A percentile compares a stretch with the other conserved stretches of the same genome.
These are phyloP conservation scores for Drosophila arizonae DNA, from an alignment of 1,140 invertebrate species.

Conservation along the genomic window DNA sequence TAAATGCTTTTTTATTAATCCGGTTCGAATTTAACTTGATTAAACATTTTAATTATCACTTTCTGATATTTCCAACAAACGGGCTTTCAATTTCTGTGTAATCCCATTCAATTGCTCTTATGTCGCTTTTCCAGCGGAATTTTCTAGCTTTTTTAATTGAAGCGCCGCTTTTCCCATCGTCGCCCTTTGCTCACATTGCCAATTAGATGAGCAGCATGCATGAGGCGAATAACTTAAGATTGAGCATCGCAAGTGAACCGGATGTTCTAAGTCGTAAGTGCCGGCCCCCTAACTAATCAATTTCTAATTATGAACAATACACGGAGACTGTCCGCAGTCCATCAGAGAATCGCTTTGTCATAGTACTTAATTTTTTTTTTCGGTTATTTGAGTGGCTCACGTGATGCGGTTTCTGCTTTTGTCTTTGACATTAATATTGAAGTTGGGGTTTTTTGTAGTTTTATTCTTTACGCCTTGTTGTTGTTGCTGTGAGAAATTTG, in stretches of 20 bases:
- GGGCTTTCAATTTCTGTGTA: constrained; percentile 16
- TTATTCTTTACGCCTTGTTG: constrained; percentile 13
- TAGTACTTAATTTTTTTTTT: constrained; percentile 2
- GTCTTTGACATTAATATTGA: constrained; percentile 66
- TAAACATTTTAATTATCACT: background rate
- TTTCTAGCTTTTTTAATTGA: constrained; percentile 71
- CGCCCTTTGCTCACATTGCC: constrained; percentile 51
- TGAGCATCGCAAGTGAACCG: constrained; percentile 50
- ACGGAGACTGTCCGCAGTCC: constrained; percentile 15
- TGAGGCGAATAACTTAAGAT: constrained; percentile 31
- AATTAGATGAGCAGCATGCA: constrained; percentile 54
- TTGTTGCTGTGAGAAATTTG: constrained; percentile 36
- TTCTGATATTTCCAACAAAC: constrained; percentile 6
- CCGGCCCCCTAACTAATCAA: constrained; percentile 65
- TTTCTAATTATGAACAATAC: constrained; percentile 65
- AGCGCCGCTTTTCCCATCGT: constrained; percentile 49
- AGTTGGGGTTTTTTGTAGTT: constrained; percentile 5
- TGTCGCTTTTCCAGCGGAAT: constrained; percentile 23
- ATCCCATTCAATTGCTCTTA: constrained; percentile 35
- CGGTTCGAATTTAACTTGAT: background rate
- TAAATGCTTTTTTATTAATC: background rate
- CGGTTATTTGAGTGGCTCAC: constrained; percentile 40
- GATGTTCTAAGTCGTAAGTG: constrained; percentile 44
- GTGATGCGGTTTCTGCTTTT: constrained; percentile 62
- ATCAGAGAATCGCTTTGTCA: constrained; percentile 42